phyloP scores from a whole-genome alignment of 2,113 vertebrate species.

The Nothoprocta pentlandii region DNA sequence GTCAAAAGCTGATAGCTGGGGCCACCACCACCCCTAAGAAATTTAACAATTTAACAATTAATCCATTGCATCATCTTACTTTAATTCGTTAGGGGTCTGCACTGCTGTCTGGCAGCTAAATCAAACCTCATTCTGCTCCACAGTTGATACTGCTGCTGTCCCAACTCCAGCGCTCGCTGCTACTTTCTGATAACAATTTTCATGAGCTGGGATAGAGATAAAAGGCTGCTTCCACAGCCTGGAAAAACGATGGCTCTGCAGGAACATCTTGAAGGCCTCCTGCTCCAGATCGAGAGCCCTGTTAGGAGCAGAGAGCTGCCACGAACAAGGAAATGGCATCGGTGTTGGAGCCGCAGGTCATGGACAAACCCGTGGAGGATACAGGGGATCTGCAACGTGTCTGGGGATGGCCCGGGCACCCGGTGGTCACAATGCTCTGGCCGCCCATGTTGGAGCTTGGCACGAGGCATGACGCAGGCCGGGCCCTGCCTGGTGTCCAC shows the following conservation, averaged over 20 bases:
- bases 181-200: not conserved
- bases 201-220: not conserved
- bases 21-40: not conserved
- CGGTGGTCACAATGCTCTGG: rapidly evolving
- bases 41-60: not conserved
- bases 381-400: rapidly evolving
- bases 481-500: no score
- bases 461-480: not conserved
- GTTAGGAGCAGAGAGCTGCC: no score
- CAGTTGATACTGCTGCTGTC: not conserved
- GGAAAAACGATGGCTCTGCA: not conserved
- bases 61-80: not conserved
- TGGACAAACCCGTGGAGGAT: not conserved
- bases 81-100: not conserved
- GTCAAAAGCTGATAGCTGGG: not conserved
- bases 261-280: not conserved
- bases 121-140: constrained; percentile 21
- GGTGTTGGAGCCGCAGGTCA: not conserved
- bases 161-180: not conserved
- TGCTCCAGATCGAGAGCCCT: not conserved
- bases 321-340: not conserved
- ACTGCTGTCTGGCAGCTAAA: not conserved
- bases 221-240: not conserved
- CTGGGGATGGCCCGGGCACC: no score
- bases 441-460: not conserved